Conservation (phyloP, 1,140 invertebrate species). For the Cardiocondyla obscurior region DNA sequence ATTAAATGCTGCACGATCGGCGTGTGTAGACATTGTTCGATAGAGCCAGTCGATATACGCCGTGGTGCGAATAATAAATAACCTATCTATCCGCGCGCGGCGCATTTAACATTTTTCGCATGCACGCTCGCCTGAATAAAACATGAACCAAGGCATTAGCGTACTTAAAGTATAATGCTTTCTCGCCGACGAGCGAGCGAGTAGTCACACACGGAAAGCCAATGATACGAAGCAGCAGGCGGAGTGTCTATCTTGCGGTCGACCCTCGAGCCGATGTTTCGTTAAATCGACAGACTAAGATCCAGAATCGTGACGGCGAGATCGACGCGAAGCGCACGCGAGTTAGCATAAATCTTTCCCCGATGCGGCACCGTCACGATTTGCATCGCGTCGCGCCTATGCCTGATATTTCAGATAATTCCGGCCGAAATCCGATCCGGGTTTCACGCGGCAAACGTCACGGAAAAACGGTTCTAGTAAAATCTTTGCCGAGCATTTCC, state of each 20-base stretch:
- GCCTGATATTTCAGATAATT: slow-evolving; percentile 33
- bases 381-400: background rate
- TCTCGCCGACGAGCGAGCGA: slow-evolving; percentile 47
- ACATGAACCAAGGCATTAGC: slow-evolving; percentile 49
- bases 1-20: slow-evolving; percentile 51
- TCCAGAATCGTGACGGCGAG: slow-evolving; percentile 16
- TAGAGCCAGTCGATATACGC: slow-evolving; percentile 44
- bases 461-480: background rate
- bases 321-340: slow-evolving; percentile 42
- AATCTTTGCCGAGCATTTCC: too few species aligned
- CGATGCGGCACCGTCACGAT: background rate
- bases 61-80: slow-evolving; percentile 54
- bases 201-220: slow-evolving; percentile 44
- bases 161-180: slow-evolving; percentile 57
- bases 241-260: slow-evolving; percentile 10
- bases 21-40: slow-evolving; percentile 54
- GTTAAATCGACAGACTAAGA: slow-evolving; percentile 36
- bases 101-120: slow-evolving; percentile 55
- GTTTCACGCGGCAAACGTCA: background rate
- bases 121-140: slow-evolving; percentile 44
- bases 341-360: slow-evolving; percentile 42
- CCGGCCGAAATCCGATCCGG: slow-evolving; percentile 8
- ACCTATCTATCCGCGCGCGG: slow-evolving; percentile 46
- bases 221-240: slow-evolving; percentile 24
- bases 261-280: background rate